Evolutionary conservation across 2,888 invertebrate genomes (phyloP).

Genomic region (Drosophila kanekoi): DNA sequence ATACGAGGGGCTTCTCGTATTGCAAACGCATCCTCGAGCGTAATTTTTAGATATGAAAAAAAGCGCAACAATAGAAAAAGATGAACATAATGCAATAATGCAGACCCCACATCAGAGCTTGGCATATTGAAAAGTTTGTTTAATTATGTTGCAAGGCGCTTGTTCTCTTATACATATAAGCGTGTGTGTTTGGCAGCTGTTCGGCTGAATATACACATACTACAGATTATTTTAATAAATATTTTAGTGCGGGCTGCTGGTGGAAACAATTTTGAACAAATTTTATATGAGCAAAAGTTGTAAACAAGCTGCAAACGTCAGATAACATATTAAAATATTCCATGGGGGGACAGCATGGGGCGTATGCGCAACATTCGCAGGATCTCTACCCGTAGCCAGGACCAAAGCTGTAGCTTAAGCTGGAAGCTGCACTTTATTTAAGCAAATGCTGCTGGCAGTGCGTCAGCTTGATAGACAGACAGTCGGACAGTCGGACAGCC

Average conservation of each 20-base stretch:
- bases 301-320: constrained; percentile 60
- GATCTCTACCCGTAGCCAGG: background rate
- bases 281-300: constrained; percentile 70
- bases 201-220: constrained; percentile 6
- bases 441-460: constrained; percentile 56
- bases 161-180: background rate
- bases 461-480: constrained; percentile 61
- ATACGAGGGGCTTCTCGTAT: background rate
- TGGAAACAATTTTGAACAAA: constrained; percentile 66
- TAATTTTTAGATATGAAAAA: no score
- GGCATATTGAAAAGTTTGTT: constrained; percentile 57
- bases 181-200: constrained; percentile 12
- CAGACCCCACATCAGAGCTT: constrained; percentile 3
- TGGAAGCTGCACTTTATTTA: constrained; percentile 38
- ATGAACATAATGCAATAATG: constrained; percentile 36
- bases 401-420: background rate
- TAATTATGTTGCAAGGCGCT: constrained; percentile 49
- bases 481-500: constrained; percentile 18
- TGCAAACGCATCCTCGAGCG: background rate
- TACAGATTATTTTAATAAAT: constrained; percentile 67
- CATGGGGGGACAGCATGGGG: constrained; percentile 21
- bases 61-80: constrained; percentile 1
- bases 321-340: constrained; percentile 69
- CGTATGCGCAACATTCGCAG: constrained; percentile 47
- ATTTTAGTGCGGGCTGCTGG: constrained; percentile 54